Conservation (phyloP, 1,140 invertebrate species). For the Coptotermes formosanus region DNA sequence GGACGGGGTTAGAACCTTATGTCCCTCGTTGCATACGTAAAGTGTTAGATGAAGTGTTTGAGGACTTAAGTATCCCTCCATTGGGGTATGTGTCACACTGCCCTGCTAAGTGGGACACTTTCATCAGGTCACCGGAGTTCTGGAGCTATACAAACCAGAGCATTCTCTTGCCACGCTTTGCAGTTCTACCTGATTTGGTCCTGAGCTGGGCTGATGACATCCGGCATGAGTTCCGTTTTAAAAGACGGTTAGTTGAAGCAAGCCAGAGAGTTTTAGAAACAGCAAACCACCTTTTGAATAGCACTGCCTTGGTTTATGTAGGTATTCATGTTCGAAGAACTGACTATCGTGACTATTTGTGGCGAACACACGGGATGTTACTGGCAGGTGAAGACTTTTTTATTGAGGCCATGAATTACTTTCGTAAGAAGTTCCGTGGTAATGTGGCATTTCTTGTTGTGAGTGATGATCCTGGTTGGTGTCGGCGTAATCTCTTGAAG, state of each 20-base stretch:
- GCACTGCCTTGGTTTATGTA: slow-evolving; percentile 50
- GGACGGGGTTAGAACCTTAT: slow-evolving; percentile 58
- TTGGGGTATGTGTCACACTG: slow-evolving; percentile 58
- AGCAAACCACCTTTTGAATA: slow-evolving; percentile 40
- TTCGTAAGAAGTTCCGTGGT: slow-evolving; percentile 50
- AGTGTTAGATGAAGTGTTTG: slow-evolving; percentile 56
- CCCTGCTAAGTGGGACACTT: slow-evolving; percentile 49
- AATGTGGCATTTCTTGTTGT: slow-evolving; percentile 58
- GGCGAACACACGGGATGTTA: slow-evolving; percentile 49
- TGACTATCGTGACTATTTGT: slow-evolving; percentile 59
- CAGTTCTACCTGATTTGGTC: slow-evolving; percentile 56
- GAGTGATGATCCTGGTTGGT: slow-evolving; percentile 64
- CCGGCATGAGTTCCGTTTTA: slow-evolving; percentile 56
- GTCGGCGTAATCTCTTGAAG: slow-evolving; percentile 51
- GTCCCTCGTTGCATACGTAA: slow-evolving; percentile 57
- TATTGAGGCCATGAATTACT: slow-evolving; percentile 57
- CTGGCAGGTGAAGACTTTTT: slow-evolving; percentile 58
- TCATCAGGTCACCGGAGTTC: slow-evolving; percentile 53
- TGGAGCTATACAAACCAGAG: slow-evolving; percentile 61
- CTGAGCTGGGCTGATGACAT: slow-evolving; percentile 57
- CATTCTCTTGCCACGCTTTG: slow-evolving; percentile 57
- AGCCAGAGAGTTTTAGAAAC: slow-evolving; percentile 48
- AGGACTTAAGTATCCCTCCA: slow-evolving; percentile 56
- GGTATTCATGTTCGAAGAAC: slow-evolving; percentile 61
- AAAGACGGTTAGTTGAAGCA: slow-evolving; percentile 48